Percentiles rank a stretch among this genome's conserved stretches.
Evolutionary conservation across 2,888 invertebrate genomes (phyloP).

Genomic region (Allygus modestus): DNA sequence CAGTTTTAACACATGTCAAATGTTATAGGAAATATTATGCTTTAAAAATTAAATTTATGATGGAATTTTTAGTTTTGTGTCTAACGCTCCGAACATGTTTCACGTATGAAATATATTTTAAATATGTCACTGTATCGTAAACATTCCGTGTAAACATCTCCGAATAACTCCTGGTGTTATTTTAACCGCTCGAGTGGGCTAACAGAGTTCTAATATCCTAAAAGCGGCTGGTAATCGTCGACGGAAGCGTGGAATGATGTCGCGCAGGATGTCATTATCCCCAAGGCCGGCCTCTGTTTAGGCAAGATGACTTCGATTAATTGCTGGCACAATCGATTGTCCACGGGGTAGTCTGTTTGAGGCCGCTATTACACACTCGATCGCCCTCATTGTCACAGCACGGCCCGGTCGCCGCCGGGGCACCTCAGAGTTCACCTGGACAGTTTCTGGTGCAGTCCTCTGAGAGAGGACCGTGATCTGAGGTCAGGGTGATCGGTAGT

Average conservation of each 20-base stretch:
- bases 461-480: not conserved
- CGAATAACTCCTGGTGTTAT: too few species aligned
- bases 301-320: slow-evolving; percentile 48
- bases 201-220: not conserved
- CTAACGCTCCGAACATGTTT: too few species aligned
- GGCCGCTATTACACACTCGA: slow-evolving; percentile 42
- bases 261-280: slow-evolving; percentile 32
- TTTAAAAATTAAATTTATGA: too few species aligned
- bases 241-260: slow-evolving; percentile 32
- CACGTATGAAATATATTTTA: too few species aligned
- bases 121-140: too few species aligned
- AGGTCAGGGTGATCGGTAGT: too few species aligned
- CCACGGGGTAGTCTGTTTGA: slow-evolving; percentile 45
- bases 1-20: too few species aligned
- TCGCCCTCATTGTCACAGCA: slow-evolving; percentile 38
- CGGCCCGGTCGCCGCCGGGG: too few species aligned
- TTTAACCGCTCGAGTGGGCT: too few species aligned
- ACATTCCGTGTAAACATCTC: too few species aligned
- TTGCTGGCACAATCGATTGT: slow-evolving; percentile 52
- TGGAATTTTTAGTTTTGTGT: too few species aligned
- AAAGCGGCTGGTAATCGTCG: slow-evolving; percentile 7
- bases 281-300: slow-evolving; percentile 24
- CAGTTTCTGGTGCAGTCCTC: not conserved
- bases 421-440: slow-evolving; percentile 1
- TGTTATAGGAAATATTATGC: too few species aligned